Evolutionary conservation across 2,888 invertebrate genomes (phyloP), one percentile per base, ranked within the genome.

Genomic region (Augiades crinisus): DNA sequence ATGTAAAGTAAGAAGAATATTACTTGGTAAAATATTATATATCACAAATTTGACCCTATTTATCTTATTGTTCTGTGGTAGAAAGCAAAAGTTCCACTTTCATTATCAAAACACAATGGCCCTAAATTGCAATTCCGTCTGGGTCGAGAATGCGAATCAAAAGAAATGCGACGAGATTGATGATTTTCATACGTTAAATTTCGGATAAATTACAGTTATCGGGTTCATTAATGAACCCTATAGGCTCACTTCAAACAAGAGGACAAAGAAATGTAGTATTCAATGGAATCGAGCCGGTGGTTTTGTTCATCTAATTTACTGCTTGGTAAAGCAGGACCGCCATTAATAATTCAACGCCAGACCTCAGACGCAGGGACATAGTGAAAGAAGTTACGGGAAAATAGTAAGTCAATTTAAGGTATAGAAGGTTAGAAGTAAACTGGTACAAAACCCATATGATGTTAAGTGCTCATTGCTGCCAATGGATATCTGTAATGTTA

Each of bases 271-370:
- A 75, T 67, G 62, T 65, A 52, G 57, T 60, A 65, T 74, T 76
- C 69, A 78, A 78, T 79, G 75, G 72, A 63, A 65, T 66, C 56
- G 62, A 54, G 64, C 63, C 61, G 67, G 63, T 66, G 62, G 43
- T 81, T 83, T 81, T 81, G 74, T 78, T 69, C 70, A 60, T 68
- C 76, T 79, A 83, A 86, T 84, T 82, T 80, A 79, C 76, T 77
- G 75, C 70, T 68, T 66, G 65, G 70, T 73, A 78, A 81, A 79
- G 75, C 77, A 64, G 66, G 60, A 68, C 73, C 74, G 76, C 68
- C 79, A 88, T 88, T 78, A 80, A 88, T 88, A 77, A 86, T 87
- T 86, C 86, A 88, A 76, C 71, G 65, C 70, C 63, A 70, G 69
- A 71, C 51, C 63, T 61, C 49, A 61, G 67, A 19, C 5, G n/a